Evolutionary conservation across 2,888 invertebrate species (phyloP), one percentile per base, ranked within the genome.

Genomic region (Exephanes ischioxanthus): DNA sequence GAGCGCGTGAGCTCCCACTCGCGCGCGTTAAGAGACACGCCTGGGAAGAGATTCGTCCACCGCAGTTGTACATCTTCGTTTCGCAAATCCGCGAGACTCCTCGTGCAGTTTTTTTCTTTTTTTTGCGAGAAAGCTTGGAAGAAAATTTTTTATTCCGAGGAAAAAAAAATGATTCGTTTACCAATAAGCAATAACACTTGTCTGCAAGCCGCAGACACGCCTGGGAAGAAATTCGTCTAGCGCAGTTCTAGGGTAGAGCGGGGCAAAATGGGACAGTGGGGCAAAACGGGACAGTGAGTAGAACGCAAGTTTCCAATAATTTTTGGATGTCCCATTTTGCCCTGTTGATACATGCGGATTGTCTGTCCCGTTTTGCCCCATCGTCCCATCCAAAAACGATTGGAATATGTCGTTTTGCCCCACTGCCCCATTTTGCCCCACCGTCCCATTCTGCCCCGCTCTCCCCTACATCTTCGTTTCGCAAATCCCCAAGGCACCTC

Each of bases 31-130:
- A 84, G 63, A 68, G 61, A 61, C 55, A 68, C 68, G 58, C 58
- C 55, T 58, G 3, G 0, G 16, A 19, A 77, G 66, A 26, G 51
- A 73, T 68, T 80, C 80, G 67, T 55, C 80, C 55, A 66, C 55
- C 48, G 67, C 26, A 33, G 58, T 33, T 67, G 84, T 84, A 77
- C 73, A 81, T 84, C 84, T 84, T 84, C 73, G 81, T 84, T 81
- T 78, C 63, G 33, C 68, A 73, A 81, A 81, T 84, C 81, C 78
- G n/a, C 33, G 33, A 33, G 37, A 61, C 66, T 61, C 71, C 51
- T 11, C 77, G 30, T 16, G 16, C 26, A 30, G 51, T 55, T 72
- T 48, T 16, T 79, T n/a, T 33, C 11, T 14, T 30, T 72, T 48
- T 58, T 33, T 22, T 26, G 4, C 14, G 14, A 14, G 3, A 58